These are phyloP conservation scores for Drosophila insularis DNA, from an alignment of 1,140 invertebrate species.

Conservation along the genomic window DNA sequence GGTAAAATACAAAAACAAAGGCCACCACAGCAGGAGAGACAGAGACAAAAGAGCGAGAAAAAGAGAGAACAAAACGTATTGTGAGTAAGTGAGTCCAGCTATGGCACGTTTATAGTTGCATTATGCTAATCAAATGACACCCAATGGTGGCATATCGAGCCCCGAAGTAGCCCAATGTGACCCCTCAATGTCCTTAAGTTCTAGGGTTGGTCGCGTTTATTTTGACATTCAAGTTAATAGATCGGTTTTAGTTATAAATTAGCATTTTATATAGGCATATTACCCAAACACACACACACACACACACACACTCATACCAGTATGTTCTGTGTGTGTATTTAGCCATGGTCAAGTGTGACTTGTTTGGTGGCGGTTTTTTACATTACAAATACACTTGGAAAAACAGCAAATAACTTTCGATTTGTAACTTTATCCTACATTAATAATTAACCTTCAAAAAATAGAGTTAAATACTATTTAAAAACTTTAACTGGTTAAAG, in stretches of 20 bases:
- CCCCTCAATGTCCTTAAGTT: slow-evolving; percentile 27
- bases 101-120: slow-evolving; percentile 77
- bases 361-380: slow-evolving; percentile 27
- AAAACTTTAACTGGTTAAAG: no score
- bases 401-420: background rate
- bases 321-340: slow-evolving; percentile 13
- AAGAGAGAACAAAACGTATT: background rate
- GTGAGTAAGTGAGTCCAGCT: slow-evolving; percentile 47
- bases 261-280: slow-evolving; percentile 70
- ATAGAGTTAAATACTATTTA: no score
- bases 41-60: background rate
- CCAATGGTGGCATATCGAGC: slow-evolving; percentile 73
- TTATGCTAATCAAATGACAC: slow-evolving; percentile 80
- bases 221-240: slow-evolving; percentile 81
- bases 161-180: slow-evolving; percentile 29
- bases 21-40: background rate
- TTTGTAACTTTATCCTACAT: background rate
- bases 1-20: slow-evolving; percentile 34
- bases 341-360: slow-evolving; percentile 39
- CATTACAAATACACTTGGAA: background rate
- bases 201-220: slow-evolving; percentile 67
- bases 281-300: background rate
- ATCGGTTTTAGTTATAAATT: slow-evolving; percentile 80
- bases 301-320: background rate
- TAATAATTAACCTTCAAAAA: no score